Evolutionary conservation across 2,113 vertebrate genomes (phyloP), one percentile per base, ranked within the genome.

Genomic region (Anguilla rostrata): DNA sequence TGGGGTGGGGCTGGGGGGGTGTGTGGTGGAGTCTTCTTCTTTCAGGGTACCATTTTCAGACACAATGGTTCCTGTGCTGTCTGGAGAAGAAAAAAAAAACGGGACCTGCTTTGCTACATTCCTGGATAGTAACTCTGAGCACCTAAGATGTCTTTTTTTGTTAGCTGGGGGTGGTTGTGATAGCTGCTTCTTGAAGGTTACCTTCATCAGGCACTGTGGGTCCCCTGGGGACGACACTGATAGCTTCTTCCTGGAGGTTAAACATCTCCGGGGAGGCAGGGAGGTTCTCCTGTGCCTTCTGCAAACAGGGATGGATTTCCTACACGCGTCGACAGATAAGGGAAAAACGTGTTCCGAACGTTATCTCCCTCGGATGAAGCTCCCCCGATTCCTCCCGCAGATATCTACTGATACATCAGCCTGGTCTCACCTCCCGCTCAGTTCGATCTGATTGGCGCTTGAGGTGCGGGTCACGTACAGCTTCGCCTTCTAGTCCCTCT

Each of bases 311-410:
- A 26, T 49, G 15, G 26, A 22, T 57, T 57, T 39, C 39, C 78
- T 57, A 39, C 78, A 57, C 8, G 41, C 60, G 18, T 80, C 40
- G 84, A 79, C 75, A 81, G 40, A 85, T 57, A 80, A n/a, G 39
- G 22, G 46, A 34, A 46, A 46, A 85, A n/a, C 7, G 20, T 26
- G 22, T 66, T 3, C 40, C 40, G 5, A 43, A 60, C 11, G 40
- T 39, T 81, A n/a, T 56, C 84, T 75, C 16, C 18, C 39, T 18
- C 39, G 40, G 29, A 85, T 26, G 22, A 40, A 80, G 49, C 18
- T 6, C 34, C 56, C 8, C 20, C 14, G 26, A n/a, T n/a, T 53
- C 53, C 3, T 40, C 18, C 29, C 26, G 14, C 29, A n/a, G 57
- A 63, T 81, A 41, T 40, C 83, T 81, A 16, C n/a, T 83, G 57